phyloP scores from a whole-genome alignment of 2,113 vertebrate species.

The Oryzias javanicus region DNA sequence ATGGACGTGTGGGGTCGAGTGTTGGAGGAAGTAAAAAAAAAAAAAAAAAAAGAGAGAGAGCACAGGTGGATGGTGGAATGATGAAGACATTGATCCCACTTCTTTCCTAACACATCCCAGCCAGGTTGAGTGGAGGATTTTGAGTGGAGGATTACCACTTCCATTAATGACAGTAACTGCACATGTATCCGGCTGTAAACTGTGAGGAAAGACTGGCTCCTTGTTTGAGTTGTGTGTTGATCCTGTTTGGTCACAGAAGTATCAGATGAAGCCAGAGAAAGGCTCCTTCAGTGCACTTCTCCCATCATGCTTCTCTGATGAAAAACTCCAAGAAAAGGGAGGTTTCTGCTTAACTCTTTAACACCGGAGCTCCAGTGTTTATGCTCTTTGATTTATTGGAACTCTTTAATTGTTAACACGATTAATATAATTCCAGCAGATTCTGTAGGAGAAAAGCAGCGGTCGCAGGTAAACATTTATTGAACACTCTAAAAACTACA shows the following conservation, averaged over 20 bases:
- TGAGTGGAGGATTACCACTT: slow-evolving; percentile 37
- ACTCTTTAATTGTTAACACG: no score
- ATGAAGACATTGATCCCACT: slow-evolving; percentile 37
- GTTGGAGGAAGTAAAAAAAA: neutral
- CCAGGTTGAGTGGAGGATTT: no score
- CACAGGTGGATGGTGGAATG: slow-evolving; percentile 6
- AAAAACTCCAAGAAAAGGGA: slow-evolving; percentile 10
- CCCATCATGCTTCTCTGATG: slow-evolving; percentile 58
- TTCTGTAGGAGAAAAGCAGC: no score
- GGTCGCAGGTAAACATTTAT: no score
- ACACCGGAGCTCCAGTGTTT: no score
- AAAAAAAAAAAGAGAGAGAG: neutral
- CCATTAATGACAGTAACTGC: slow-evolving; percentile 59
- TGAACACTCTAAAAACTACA: no score
- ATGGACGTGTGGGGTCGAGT: slow-evolving; percentile 19
- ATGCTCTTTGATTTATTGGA: no score
- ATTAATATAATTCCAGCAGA: no score
- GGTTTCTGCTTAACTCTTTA: no score
- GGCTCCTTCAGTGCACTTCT: slow-evolving; percentile 61
- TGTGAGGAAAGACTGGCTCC: slow-evolving; percentile 66
- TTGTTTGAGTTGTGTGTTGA: slow-evolving; percentile 71
- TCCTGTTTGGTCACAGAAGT: slow-evolving; percentile 61
- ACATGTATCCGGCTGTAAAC: slow-evolving; percentile 57
- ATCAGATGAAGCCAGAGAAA: slow-evolving; percentile 67
- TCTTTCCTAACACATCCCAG: slow-evolving; percentile 29